These are phyloP conservation scores for Mobula birostris DNA, from an alignment of 2,113 vertebrate genomes.

Conservation along the genomic window DNA sequence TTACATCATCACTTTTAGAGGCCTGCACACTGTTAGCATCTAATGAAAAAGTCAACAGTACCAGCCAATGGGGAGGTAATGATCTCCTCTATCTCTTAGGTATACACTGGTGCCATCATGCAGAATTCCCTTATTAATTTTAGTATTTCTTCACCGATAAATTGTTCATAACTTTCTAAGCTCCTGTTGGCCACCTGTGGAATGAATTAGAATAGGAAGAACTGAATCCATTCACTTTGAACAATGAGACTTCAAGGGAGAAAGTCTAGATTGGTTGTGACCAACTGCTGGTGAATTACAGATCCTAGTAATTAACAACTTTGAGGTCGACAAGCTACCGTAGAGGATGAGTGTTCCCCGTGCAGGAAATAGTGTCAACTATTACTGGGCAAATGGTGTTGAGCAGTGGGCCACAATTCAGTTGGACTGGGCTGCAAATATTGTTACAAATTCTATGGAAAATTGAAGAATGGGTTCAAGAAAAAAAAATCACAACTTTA, in stretches of 20 bases:
- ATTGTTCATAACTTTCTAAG: not conserved
- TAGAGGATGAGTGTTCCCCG: too few species aligned
- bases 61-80: not conserved
- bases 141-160: not conserved
- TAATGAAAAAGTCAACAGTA: not conserved
- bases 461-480: too few species aligned
- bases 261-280: too few species aligned
- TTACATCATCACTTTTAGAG: not conserved
- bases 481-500: too few species aligned
- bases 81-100: not conserved
- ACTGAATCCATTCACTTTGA: not conserved
- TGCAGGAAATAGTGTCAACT: too few species aligned
- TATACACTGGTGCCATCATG: not conserved
- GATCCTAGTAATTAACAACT: not conserved
- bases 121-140: not conserved
- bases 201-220: not conserved
- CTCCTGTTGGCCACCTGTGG: not conserved
- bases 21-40: not conserved
- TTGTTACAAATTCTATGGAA: too few species aligned
- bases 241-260: too few species aligned
- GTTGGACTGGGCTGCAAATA: too few species aligned
- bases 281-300: not conserved
- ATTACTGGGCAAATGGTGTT: too few species aligned
- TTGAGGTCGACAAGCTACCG: too few species aligned
- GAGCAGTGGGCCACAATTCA: too few species aligned